A percentile compares a stretch with the other conserved stretches of the same genome.
Evolutionary conservation across 2,113 vertebrate species (phyloP).

Genomic region (Entelurus aequoreus): DNA sequence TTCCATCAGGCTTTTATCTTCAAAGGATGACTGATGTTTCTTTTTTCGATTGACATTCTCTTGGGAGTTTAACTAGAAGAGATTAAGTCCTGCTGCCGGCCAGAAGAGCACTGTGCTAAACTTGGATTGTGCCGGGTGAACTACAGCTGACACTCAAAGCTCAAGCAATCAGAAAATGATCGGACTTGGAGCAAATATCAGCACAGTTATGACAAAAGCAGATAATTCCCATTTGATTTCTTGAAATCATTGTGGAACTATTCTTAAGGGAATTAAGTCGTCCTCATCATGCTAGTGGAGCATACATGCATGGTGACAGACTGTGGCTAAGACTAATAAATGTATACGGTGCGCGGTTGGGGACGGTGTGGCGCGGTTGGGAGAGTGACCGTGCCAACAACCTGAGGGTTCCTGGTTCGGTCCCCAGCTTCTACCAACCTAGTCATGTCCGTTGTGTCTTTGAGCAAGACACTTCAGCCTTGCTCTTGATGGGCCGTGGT

Average conservation of each 20-base stretch:
- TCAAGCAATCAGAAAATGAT: neutral
- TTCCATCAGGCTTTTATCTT: constrained; percentile 33
- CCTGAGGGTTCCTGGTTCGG: no score
- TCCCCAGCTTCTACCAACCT: no score
- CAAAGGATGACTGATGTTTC: constrained; percentile 10
- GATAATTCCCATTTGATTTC: neutral
- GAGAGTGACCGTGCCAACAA: no score
- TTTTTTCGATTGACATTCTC: constrained; percentile 36
- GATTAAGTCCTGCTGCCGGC: neutral
- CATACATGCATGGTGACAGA: no score
- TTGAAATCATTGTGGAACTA: neutral
- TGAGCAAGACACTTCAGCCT: no score
- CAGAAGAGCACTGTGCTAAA: constrained; percentile 11
- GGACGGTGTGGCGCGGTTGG: no score
- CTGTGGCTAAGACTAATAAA: no score
- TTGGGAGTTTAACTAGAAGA: neutral
- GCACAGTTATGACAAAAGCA: neutral
- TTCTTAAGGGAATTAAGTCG: neutral
- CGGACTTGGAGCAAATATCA: neutral
- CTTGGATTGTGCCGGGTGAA: neutral
- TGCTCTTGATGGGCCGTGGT: no score
- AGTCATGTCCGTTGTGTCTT: no score
- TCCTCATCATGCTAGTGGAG: neutral
- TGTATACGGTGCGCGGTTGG: no score
- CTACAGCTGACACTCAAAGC: constrained; percentile 11